Conservation (phyloP, 2,113 vertebrate species). For the Cisticola juncidis region DNA sequence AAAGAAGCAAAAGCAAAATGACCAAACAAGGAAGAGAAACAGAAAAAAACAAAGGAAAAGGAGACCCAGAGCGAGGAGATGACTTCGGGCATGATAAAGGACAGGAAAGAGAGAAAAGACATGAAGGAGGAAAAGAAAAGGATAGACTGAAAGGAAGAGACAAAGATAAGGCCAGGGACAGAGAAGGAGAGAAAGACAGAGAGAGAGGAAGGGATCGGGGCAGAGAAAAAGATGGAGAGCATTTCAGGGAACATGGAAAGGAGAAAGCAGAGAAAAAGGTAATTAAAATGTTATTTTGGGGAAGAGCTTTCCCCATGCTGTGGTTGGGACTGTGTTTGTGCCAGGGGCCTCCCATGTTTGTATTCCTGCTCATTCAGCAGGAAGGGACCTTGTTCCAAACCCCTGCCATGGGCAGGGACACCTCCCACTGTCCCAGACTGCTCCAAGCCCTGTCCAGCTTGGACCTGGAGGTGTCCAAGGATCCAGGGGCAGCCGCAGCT, state of each 20-base stretch:
- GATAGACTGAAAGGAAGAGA: constrained; percentile 41
- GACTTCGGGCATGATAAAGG: not conserved
- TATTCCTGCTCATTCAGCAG: not conserved
- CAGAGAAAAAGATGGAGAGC: constrained; percentile 62
- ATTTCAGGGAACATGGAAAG: constrained; percentile 41
- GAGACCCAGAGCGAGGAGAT: constrained; percentile 13
- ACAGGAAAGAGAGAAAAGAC: constrained; percentile 47
- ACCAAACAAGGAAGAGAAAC: constrained; percentile 41
- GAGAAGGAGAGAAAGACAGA: constrained; percentile 68
- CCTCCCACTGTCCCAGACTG: rapidly evolving
- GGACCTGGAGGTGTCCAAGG: rapidly evolving
- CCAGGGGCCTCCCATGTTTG: not conserved
- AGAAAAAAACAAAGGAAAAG: constrained; percentile 49
- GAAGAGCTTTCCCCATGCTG: rapidly evolving
- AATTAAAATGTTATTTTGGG: not conserved
- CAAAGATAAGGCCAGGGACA: constrained; percentile 65
- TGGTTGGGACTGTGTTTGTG: not conserved
- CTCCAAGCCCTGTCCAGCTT: not conserved
- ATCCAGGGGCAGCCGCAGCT: not conserved
- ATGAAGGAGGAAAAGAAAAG: constrained; percentile 67
- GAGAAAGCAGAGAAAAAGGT: constrained; percentile 75
- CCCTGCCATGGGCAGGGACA: not conserved
- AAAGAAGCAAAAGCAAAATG: constrained; percentile 23
- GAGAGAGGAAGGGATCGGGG: constrained; percentile 72
- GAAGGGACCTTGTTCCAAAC: not conserved